Evolutionary conservation across 30 jellyfish, hydroid and myxozoan genomes (phyloP).

Genomic region (Pelagia noctiluca): DNA sequence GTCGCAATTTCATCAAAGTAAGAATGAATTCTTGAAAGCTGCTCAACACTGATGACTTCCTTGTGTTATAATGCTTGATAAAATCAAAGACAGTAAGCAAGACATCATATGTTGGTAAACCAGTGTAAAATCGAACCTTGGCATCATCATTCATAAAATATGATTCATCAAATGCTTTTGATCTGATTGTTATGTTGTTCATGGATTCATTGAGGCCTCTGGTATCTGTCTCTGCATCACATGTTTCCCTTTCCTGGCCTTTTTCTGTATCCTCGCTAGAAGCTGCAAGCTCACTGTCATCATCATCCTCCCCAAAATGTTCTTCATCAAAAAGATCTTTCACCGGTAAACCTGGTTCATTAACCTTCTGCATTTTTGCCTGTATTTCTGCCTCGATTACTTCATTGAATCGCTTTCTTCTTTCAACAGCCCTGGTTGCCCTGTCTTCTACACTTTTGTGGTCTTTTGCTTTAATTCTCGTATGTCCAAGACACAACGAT

Average conservation of each 20-base stretch:
- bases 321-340: slow-evolving; percentile 19
- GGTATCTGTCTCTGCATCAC: slow-evolving; percentile 27
- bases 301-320: background rate
- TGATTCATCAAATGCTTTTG: slow-evolving; percentile 12
- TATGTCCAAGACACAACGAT: slow-evolving; percentile 18
- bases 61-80: slow-evolving; percentile 17
- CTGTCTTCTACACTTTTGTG: slow-evolving; percentile 10
- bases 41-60: slow-evolving; percentile 14
- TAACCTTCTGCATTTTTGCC: slow-evolving; percentile 25
- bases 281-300: slow-evolving; percentile 4
- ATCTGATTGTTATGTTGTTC: slow-evolving; percentile 15
- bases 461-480: slow-evolving; percentile 10
- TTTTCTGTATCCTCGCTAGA: slow-evolving; percentile 8
- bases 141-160: slow-evolving; percentile 20
- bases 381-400: slow-evolving; percentile 17
- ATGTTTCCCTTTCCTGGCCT: slow-evolving; percentile 8
- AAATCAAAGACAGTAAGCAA: slow-evolving; percentile 35
- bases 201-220: slow-evolving; percentile 21
- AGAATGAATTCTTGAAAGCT: slow-evolving; percentile 36
- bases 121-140: slow-evolving; percentile 58
- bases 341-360: slow-evolving; percentile 17
- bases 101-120: slow-evolving; percentile 45
- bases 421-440: slow-evolving; percentile 27
- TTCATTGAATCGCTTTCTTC: slow-evolving; percentile 14
- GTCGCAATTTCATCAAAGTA: slow-evolving; percentile 22